Evolutionary conservation across 2,797 vertebrate genomes (phyloP).

Genomic region (Cyprinella venusta): DNA sequence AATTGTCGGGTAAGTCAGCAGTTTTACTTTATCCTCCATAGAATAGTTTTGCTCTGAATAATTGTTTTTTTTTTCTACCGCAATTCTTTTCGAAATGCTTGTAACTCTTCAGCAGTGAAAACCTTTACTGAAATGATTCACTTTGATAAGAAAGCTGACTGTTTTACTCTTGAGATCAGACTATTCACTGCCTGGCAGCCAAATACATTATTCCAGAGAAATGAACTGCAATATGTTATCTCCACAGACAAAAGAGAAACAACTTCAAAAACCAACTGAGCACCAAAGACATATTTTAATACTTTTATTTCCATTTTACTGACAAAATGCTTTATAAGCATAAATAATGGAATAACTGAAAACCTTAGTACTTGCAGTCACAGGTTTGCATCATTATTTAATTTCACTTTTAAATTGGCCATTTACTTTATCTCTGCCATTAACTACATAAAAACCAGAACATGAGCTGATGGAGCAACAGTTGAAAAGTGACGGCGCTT

Average conservation of each 20-base stretch:
- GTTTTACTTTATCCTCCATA: slow-evolving; percentile 15
- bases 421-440: neutral
- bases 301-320: neutral
- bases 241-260: slow-evolving; percentile 17
- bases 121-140: slow-evolving; percentile 25
- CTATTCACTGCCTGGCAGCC: slow-evolving; percentile 7
- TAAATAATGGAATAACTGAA: neutral
- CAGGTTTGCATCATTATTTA: slow-evolving; percentile 5
- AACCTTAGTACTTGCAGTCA: neutral
- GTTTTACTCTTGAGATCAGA: slow-evolving; percentile 30
- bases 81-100: neutral
- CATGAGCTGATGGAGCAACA: neutral
- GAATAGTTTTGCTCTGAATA: slow-evolving; percentile 11
- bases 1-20: slow-evolving; percentile 90
- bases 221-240: neutral
- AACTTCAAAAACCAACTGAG: slow-evolving; percentile 19
- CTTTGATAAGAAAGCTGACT: slow-evolving; percentile 14
- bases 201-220: slow-evolving; percentile 23
- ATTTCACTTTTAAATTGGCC: slow-evolving; percentile 15
- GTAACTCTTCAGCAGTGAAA: slow-evolving; percentile 60
- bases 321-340: slow-evolving; percentile 16
- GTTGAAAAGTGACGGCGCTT: neutral
- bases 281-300: slow-evolving; percentile 10
- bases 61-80: slow-evolving; percentile 7
- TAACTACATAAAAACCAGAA: neutral